These are phyloP conservation scores for Aquatica leii DNA, from an alignment of 2,888 invertebrate genomes.

Conservation along the genomic window DNA sequence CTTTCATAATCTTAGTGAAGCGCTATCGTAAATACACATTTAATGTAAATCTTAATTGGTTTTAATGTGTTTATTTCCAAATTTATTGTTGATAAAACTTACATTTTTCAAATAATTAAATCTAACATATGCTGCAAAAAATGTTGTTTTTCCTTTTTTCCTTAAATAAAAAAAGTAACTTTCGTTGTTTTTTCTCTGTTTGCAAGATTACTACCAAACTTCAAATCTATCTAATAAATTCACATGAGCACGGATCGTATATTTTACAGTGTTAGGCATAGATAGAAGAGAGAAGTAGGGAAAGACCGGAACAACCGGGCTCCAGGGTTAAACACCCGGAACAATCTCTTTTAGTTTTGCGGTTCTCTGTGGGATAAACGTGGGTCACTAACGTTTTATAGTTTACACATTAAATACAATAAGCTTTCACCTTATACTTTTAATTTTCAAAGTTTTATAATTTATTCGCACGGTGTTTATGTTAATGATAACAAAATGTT, in stretches of 20 bases:
- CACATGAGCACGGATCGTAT: slow-evolving; percentile 44
- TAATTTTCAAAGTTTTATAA: slow-evolving; percentile 22
- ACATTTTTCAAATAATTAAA: no score
- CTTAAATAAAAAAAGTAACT: slow-evolving; percentile 20
- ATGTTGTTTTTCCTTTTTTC: no score
- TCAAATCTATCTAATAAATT: slow-evolving; percentile 48
- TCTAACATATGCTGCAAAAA: no score
- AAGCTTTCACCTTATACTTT: slow-evolving; percentile 2
- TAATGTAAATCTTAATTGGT: no score
- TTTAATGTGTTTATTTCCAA: no score
- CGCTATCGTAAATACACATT: no score
- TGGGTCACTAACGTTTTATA: slow-evolving; percentile 48
- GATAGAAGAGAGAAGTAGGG: slow-evolving; percentile 29
- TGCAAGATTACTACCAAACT: slow-evolving; percentile 42
- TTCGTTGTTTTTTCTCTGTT: slow-evolving; percentile 45
- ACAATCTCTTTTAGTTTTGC: slow-evolving; percentile 54
- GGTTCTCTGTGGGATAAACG: slow-evolving; percentile 50
- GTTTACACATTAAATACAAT: slow-evolving; percentile 38
- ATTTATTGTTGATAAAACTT: no score
- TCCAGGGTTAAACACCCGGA: slow-evolving; percentile 51
- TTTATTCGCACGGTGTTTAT: slow-evolving; percentile 45
- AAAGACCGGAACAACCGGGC: slow-evolving; percentile 42
- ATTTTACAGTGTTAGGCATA: slow-evolving; percentile 37
- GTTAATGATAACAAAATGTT: slow-evolving; percentile 52
- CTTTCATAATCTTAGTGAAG: no score